Base-by-base conservation (phyloP, 2,113 vertebrate genomes). In the Stercorarius parasiticus region DNA sequence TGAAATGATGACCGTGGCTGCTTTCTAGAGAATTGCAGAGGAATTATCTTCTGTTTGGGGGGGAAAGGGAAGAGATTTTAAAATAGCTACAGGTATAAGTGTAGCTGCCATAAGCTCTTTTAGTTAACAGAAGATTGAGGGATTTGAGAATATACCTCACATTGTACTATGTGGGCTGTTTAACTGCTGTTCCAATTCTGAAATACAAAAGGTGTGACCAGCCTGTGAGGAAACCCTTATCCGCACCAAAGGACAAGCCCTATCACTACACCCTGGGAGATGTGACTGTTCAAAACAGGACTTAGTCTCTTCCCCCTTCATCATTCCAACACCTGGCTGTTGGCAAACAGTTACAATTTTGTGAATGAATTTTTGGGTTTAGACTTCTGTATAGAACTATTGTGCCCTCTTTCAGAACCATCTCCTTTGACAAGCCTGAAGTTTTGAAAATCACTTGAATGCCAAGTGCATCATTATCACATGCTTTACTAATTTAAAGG, bases 401-500 rank as follows among this genome's bases (percentile, higher is more conserved):
- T n/a, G 4, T 25, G 25, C 23, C n/a, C 22, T 45, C 21, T 55
- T 56, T 52, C 61, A 67, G 64, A 47, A 15, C 26, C 1, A 2
- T 26, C 47, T 83, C 20, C 36, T 73, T 29, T 52, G 43, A 49
- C n/a, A 76, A 4, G 17, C 67, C 18, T 36, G 49, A 47, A 66
- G 25, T 49, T 45, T 3, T 49, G 74, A 55, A 64, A 82, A 71
- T 56, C 78, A 5, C 65, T 62, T 52, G 36, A 47, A 64, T 47
- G 18, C 85, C 56, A 14, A 88, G 18, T 6, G 20, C 67, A n/a
- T 78, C 1, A 0, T 85, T 83, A 43, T 11, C 82, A 84, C 36
- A 5, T 52, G 36, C 38, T 80, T 93, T 87, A 92, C 83, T 95
- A 93, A 94, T 84, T 89, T 65, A 82, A 87, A 96, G 32, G 8